These are phyloP conservation scores for Hoplodrina ambigua DNA, from an alignment of 2,888 invertebrate species.

Conservation along the genomic window DNA sequence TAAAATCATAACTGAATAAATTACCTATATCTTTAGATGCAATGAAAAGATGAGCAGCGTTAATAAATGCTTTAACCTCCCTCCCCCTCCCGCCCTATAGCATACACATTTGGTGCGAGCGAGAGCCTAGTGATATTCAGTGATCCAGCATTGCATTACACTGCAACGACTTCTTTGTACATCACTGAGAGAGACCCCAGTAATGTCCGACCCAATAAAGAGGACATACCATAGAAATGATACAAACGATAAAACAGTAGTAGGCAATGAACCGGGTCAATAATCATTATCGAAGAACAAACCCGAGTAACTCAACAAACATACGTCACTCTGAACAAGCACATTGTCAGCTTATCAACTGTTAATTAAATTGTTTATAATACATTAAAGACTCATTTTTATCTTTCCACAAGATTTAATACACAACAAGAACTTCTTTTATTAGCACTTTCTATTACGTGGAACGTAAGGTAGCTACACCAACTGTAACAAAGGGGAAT, in stretches of 20 bases:
- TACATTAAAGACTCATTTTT: constrained; percentile 42
- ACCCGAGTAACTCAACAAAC: constrained; percentile 48
- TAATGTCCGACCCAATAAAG: constrained; percentile 13
- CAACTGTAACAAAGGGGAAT: constrained; percentile 41
- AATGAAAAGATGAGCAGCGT: neutral
- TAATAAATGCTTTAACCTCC: neutral
- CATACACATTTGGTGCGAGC: neutral
- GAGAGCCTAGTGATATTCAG: neutral
- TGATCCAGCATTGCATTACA: neutral
- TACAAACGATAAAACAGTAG: constrained; percentile 55
- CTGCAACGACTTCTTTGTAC: neutral
- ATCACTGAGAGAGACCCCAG: constrained; percentile 22
- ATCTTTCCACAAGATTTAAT: constrained; percentile 58
- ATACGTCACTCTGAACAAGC: constrained; percentile 54
- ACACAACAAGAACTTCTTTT: constrained; percentile 38
- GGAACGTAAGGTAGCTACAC: constrained; percentile 16
- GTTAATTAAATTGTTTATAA: constrained; percentile 60
- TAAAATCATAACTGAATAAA: too few relatives aligned
- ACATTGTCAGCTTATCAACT: constrained; percentile 61
- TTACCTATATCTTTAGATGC: too few relatives aligned
- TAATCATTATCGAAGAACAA: constrained; percentile 60
- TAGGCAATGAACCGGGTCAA: constrained; percentile 57
- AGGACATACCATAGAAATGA: constrained; percentile 54
- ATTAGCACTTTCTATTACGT: constrained; percentile 42
- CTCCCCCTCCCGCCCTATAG: too few relatives aligned